These are phyloP conservation scores for Sceloporus tristichus DNA, from an alignment of 2,113 vertebrate genomes.

Conservation along the genomic window DNA sequence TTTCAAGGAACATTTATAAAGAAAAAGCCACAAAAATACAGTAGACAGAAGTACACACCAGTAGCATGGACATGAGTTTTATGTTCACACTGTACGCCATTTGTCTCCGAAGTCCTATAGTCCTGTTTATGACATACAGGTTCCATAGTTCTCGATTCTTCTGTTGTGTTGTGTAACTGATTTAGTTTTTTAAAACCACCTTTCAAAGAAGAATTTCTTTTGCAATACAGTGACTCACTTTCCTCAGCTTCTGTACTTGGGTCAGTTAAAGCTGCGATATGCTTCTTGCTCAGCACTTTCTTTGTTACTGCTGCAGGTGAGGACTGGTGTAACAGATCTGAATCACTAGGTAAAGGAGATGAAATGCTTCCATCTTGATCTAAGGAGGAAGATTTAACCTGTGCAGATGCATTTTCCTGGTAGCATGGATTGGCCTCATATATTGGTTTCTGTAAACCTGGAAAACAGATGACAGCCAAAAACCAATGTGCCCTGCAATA, in stretches of 20 bases:
- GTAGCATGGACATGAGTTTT: slow-evolving; percentile 76
- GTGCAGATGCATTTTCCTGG: slow-evolving; percentile 74
- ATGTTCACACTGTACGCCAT: slow-evolving; percentile 81
- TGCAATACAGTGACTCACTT: slow-evolving; percentile 64
- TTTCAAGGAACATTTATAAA: neutral
- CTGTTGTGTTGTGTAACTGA: slow-evolving; percentile 74
- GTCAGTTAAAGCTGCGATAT: slow-evolving; percentile 72
- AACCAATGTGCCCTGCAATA: slow-evolving; percentile 96
- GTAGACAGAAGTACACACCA: slow-evolving; percentile 72
- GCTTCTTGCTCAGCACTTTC: slow-evolving; percentile 80
- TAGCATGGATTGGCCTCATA: slow-evolving; percentile 87
- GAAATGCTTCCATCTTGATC: slow-evolving; percentile 79
- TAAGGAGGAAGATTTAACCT: slow-evolving; percentile 64
- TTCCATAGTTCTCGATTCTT: slow-evolving; percentile 77
- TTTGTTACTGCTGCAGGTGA: slow-evolving; percentile 76
- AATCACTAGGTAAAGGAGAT: slow-evolving; percentile 78
- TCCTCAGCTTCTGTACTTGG: slow-evolving; percentile 75
- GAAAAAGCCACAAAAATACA: neutral
- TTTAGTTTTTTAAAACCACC: slow-evolving; percentile 76
- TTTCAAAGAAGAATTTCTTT: slow-evolving; percentile 74
- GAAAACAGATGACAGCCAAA: slow-evolving; percentile 98
- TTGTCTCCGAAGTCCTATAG: slow-evolving; percentile 75
- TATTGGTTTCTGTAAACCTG: slow-evolving; percentile 87
- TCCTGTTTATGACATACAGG: slow-evolving; percentile 75
- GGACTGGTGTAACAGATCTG: slow-evolving; percentile 73